Conservation (phyloP, 2,113 vertebrate genomes). For the Otus sunia region DNA sequence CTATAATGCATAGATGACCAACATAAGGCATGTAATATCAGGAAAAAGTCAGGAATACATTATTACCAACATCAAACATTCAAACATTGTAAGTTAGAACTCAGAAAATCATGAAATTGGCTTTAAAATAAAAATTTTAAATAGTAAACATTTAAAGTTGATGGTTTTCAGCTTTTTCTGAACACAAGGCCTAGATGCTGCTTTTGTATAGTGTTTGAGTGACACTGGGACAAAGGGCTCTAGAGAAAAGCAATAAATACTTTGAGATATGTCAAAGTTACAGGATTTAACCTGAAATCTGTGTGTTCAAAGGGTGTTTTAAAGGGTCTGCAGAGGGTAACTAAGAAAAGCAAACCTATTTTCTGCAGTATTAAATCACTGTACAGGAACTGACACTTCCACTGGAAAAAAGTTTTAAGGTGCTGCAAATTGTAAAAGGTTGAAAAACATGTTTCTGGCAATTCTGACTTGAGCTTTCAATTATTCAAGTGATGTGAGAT, state of each 20-base stretch:
- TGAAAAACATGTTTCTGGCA: conserved; percentile 6
- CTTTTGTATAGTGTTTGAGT: neutral
- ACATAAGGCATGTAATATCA: neutral
- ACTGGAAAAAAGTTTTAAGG: neutral
- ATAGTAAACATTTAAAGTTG: neutral
- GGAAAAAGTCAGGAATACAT: neutral
- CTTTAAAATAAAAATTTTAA: neutral
- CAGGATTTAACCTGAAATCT: neutral
- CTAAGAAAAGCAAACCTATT: conserved; percentile 22
- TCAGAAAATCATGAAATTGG: neutral
- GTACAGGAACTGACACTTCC: conserved; percentile 23
- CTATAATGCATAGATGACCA: neutral
- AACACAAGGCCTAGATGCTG: neutral
- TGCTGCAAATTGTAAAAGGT: conserved; percentile 33
- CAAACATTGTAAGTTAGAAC: neutral
- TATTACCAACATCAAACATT: neutral
- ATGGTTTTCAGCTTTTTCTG: neutral
- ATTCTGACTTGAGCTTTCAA: conserved; percentile 5
- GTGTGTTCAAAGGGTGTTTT: neutral
- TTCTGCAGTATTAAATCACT: conserved; percentile 14
- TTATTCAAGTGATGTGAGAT: neutral
- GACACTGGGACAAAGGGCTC: neutral
- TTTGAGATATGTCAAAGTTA: neutral
- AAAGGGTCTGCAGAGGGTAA: conserved; percentile 8
- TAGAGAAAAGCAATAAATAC: neutral